Conservation (phyloP, 1,140 invertebrate species). For the Drosophila kikkawai region DNA sequence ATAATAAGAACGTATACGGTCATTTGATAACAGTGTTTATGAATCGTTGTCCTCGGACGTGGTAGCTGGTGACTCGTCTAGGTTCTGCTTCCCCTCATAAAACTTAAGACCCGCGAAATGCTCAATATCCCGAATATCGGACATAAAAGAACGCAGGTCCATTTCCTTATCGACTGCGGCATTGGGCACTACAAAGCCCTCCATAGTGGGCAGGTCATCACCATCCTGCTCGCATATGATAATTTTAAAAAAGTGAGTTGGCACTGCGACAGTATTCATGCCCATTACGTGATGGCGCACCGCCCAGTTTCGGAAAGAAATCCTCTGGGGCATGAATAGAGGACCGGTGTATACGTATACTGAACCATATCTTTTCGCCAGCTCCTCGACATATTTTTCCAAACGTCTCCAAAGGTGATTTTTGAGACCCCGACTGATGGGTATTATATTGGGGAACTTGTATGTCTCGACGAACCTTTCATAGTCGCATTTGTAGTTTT, state of each 20-base stretch:
- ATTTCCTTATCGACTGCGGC: slow-evolving; percentile 90
- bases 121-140: slow-evolving; percentile 95
- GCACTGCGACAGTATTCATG: slow-evolving; percentile 96
- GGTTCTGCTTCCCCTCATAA: slow-evolving; percentile 89
- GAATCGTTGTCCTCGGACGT: rapidly evolving
- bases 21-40: background rate
- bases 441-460: slow-evolving; percentile 98
- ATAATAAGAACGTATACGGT: background rate
- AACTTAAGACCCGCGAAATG: slow-evolving; percentile 96
- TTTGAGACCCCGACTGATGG: slow-evolving; percentile 97
- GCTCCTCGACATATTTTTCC: slow-evolving; percentile 93
- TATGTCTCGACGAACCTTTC: slow-evolving; percentile 91
- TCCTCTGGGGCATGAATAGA: slow-evolving; percentile 94
- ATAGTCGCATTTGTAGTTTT: slow-evolving; percentile 89
- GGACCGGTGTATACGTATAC: slow-evolving; percentile 98
- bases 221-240: slow-evolving; percentile 90
- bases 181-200: slow-evolving; percentile 98
- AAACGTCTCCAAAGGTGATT: slow-evolving; percentile 95
- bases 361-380: slow-evolving; percentile 92
- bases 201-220: slow-evolving; percentile 91
- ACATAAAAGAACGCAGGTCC: slow-evolving; percentile 91
- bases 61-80: background rate
- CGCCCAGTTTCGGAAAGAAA: slow-evolving; percentile 94
- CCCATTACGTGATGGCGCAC: slow-evolving; percentile 98
- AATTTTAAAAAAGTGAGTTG: slow-evolving; percentile 99